These are phyloP conservation scores for Zaprionus vittiger DNA, from an alignment of 1,140 invertebrate genomes.

Conservation along the genomic window DNA sequence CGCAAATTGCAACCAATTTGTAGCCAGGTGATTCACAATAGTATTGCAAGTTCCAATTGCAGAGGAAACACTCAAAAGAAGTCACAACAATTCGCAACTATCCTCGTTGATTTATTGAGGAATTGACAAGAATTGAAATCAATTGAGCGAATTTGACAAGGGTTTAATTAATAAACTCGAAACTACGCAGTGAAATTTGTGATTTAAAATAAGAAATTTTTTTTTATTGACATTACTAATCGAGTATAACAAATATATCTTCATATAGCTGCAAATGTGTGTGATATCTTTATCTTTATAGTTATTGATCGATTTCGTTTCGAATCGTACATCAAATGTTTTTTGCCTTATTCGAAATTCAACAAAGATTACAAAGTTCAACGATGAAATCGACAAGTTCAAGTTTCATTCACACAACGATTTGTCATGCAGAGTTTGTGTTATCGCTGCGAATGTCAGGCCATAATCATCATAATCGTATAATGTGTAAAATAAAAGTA, in stretches of 20 bases:
- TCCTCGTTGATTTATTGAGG: conserved; percentile 5
- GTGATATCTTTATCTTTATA: conserved; percentile 22
- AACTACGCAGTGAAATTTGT: conserved; percentile 47
- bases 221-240: conserved; percentile 7
- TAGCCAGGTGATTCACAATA: background rate
- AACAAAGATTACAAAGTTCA: conserved; percentile 58
- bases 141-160: conserved; percentile 23
- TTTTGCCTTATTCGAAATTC: conserved; percentile 22
- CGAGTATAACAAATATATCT: background rate
- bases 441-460: conserved; percentile 46
- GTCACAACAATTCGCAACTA: background rate
- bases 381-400: conserved; percentile 1
- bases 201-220: conserved; percentile 16
- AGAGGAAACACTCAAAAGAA: background rate
- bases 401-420: conserved; percentile 35
- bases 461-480: conserved; percentile 42
- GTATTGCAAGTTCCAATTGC: background rate
- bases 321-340: background rate
- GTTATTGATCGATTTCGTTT: conserved; percentile 20
- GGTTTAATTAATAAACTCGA: conserved; percentile 19
- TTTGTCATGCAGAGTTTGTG: conserved; percentile 55
- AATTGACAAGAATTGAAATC: conserved; percentile 17
- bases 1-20: background rate
- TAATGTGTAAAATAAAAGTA: conserved; percentile 45
- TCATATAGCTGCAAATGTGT: background rate